Base-by-base conservation (phyloP, 1,140 invertebrate species). In the Sitodiplosis mosellana region DNA sequence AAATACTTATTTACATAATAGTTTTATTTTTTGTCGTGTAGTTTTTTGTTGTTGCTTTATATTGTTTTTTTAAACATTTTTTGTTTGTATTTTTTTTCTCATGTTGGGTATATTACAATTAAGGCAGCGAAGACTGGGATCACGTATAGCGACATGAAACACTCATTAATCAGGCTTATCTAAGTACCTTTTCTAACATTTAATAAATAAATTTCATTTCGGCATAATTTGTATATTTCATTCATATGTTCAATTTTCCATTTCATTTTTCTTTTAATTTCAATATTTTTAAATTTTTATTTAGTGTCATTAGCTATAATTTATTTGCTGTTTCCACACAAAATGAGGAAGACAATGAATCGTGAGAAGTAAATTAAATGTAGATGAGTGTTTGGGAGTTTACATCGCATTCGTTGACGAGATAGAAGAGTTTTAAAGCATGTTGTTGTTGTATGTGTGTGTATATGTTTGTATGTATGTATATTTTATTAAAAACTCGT, bases 121-220 rank as follows among this genome's bases (percentile, higher is more conserved):
- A 43, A 43, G 18, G 41, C 41, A 43, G 41, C 41, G 18, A 43
- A 43, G 41, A 43, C 18, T 43, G n/a, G 41, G 41, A 43, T 43
- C 41, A 43, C 41, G 18, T 43, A 18, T 19, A 40, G 37, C 37
- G 37, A 40, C 14, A 18, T 40, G 37, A 40, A 40, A 40, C 37
- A 40, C 37, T 40, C 37, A 40, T 15, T 40, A 15, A 5, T 40
- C 6, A 15, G 14, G 14, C 14, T 38, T 38, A 38, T 38, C 12
- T n/a, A 38, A 38, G 15, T 38, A n/a, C 12, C 12, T 14, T n/a
- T n/a, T 38, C 15, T 38, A n/a, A 38, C 15, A 38, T 38, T n/a
- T 38, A 38, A 38, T 38, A 38, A 38, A n/a, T 38, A 38, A 27
- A 27, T 27, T 27, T 27, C 27, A 5, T 27, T 38, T 38, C 12